Base-by-base conservation (phyloP, 2,888 invertebrate species). In the Fragum fragum region DNA sequence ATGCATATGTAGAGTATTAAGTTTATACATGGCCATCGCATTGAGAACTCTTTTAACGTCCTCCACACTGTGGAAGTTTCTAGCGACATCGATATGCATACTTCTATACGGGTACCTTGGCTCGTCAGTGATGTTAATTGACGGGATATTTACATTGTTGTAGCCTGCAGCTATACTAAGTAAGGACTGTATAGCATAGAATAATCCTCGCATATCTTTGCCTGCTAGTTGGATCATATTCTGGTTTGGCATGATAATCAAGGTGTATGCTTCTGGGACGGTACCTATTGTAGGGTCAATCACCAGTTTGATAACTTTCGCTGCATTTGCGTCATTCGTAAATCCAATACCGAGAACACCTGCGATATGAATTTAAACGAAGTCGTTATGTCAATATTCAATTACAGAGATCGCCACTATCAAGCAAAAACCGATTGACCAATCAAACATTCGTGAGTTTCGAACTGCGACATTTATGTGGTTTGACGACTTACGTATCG, bases 1-100 rank as follows among this genome's bases (percentile, higher is more conserved):
- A 80, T 94, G 94, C 5, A 94, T 85, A 73, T 94, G 94, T 0
- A 94, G 86, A 57, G 87, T 90, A 87, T 94, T 94, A 73, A 94
- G 55, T 81, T 94, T 94, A 85, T 93, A 94, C 88, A 88, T 88
- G 0, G 92, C 90, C 94, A 94, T 94, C 14, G 82, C 90, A 14
- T 91, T 90, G 36, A 94, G 78, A 21, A 93, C 70, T 36, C 87
- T 79, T 39, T 90, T 81, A 11, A 93, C 73, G 23, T 88, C 88
- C 9, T 81, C 83, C 52, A 91, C 90, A 0, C 78, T 42, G 36
- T 90, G 90, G 73, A 94, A 94, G 79, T 94, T 92, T 28, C 92
- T 69, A 0, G 86, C 86, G 7, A 90, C 87, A 71, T 92, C 92
- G 18, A 91, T 59, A 68, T 90, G 85, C 89, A 91, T 89, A 7